Evolutionary conservation across 2,888 invertebrate genomes (phyloP).

Genomic region (Machimus atricapillus): DNA sequence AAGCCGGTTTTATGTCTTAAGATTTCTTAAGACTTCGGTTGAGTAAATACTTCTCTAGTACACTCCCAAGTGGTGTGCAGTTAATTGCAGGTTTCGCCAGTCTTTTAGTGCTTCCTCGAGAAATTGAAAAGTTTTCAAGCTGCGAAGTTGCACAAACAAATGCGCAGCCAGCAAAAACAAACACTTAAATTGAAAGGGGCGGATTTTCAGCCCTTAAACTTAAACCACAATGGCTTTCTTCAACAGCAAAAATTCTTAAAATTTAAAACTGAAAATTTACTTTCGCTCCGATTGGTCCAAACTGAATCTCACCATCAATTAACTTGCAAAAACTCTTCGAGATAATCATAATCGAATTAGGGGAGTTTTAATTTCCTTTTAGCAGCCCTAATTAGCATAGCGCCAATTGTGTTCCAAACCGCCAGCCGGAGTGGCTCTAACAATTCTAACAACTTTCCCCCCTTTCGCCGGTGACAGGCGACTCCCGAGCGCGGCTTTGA

Average conservation of each 20-base stretch:
- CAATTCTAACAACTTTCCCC: neutral
- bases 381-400: constrained; percentile 23
- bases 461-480: neutral
- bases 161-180: neutral
- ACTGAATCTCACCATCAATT: constrained; percentile 10
- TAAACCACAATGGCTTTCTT: neutral
- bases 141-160: constrained; percentile 2
- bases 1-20: constrained; percentile 20
- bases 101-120: neutral
- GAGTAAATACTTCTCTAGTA: constrained; percentile 11
- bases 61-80: neutral
- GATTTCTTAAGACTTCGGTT: neutral
- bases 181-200: neutral
- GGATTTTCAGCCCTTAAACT: neutral
- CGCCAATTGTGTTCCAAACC: neutral
- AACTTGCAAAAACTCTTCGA: constrained; percentile 23
- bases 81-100: constrained; percentile 17
- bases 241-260: neutral
- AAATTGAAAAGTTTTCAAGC: constrained; percentile 9
- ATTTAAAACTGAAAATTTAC: neutral
- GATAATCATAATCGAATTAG: constrained; percentile 33
- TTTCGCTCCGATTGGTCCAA: neutral
- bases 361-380: constrained; percentile 31
- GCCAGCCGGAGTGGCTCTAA: neutral
- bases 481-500: neutral